Percentiles rank a stretch among this genome's conserved stretches.
phyloP scores from a whole-genome alignment of 2,797 vertebrate species.

The Linurgus olivaceus region DNA sequence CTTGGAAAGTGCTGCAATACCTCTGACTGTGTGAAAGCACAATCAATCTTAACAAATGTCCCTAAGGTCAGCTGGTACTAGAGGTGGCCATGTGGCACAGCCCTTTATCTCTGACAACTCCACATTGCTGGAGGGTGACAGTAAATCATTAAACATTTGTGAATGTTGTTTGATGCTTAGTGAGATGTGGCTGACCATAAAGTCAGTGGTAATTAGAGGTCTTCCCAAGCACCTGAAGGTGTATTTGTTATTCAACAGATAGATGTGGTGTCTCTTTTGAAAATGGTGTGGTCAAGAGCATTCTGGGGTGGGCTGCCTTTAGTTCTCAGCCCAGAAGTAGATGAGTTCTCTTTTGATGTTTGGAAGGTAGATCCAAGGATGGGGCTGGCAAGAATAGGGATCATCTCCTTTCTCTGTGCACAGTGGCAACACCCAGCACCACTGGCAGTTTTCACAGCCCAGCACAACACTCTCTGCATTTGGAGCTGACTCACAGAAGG shows the following conservation, averaged over 20 bases:
- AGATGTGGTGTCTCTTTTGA: not conserved
- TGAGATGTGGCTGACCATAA: not conserved
- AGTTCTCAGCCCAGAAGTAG: not conserved
- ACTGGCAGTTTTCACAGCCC: not conserved
- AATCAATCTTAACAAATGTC: not conserved
- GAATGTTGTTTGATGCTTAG: not conserved
- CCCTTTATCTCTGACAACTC: not conserved
- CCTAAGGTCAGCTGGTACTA: not conserved
- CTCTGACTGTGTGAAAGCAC: not conserved
- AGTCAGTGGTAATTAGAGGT: not conserved
- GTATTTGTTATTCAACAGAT: not conserved
- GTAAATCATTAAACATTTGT: not conserved
- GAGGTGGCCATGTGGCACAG: accelerated
- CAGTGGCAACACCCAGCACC: not conserved
- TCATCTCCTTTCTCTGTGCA: not conserved
- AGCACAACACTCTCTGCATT: not conserved
- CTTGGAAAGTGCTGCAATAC: not conserved
- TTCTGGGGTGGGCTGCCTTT: not conserved
- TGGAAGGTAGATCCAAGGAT: not conserved
- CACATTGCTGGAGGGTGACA: not conserved
- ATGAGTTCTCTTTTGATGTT: not conserved
- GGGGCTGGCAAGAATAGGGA: not conserved
- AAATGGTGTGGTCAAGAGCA: accelerated
- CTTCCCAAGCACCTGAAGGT: not conserved
- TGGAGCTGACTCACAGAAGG: not conserved